Conservation (phyloP, 2,888 invertebrate genomes). For the Acutogordius australiensis region DNA sequence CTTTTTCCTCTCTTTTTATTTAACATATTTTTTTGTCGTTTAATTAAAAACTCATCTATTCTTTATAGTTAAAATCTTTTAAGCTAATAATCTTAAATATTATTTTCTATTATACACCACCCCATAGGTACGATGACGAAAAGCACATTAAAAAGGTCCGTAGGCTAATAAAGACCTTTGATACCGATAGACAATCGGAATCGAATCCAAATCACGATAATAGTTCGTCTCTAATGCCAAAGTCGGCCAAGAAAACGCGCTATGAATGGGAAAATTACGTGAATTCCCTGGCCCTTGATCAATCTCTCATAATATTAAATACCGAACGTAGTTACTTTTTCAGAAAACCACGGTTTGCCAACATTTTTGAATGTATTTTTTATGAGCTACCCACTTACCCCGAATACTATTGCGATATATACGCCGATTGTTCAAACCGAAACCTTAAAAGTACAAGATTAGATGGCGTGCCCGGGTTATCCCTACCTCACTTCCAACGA, state of each 20-base stretch:
- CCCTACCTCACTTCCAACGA: not conserved
- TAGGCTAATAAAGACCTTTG: not conserved
- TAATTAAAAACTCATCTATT: too few species aligned
- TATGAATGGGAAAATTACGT: too few species aligned
- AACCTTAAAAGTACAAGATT: not conserved
- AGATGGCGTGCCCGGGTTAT: too few species aligned
- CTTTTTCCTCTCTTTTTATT: too few species aligned
- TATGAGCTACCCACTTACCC: conserved; percentile 70
- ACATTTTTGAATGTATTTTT: conserved; percentile 65
- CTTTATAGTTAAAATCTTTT: too few species aligned
- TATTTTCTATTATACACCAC: too few species aligned
- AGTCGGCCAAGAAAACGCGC: too few species aligned
- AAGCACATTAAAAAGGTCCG: not conserved
- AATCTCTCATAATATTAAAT: not conserved
- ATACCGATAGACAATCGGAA: not conserved
- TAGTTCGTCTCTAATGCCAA: too few species aligned
- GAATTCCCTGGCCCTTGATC: not conserved
- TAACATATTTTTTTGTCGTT: too few species aligned
- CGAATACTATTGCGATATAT: conserved; percentile 68
- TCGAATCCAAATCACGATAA: not conserved
- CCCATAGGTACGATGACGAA: conserved; percentile 6
- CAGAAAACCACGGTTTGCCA: conserved; percentile 46
- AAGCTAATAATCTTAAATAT: too few species aligned
- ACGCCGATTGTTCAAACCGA: conserved; percentile 30
- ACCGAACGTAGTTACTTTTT: conserved; percentile 12